Base-by-base conservation (phyloP, 2,113 vertebrate species). In the Oncorhynchus clarkii region DNA sequence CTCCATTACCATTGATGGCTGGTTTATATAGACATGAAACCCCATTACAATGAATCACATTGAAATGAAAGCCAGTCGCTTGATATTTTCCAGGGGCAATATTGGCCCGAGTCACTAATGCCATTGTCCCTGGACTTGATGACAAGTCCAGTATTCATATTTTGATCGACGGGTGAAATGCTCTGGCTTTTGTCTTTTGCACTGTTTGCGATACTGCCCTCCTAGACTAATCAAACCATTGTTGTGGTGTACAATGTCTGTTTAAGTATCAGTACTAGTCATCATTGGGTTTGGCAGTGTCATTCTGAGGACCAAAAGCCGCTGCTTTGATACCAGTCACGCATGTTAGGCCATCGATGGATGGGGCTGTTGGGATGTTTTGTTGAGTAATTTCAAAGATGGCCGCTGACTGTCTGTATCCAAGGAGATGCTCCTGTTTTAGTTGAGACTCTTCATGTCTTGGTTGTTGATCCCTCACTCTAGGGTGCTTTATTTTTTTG, bases 11-110 rank as follows among this genome's bases (percentile, higher is more conserved):
- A 75, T 68, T 71, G 67, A 72, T 72, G 71, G 18, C 1, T 8
- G 9, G 59, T 73, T 78, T 70, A 5, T 29, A 12, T 26, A 0
- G 1, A 11, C 62, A 70, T 34, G 24, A 54, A 5, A 18, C 11
- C 45, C 11, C 34, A 48, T 27, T 62, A 54, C 51, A 1, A 29
- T 70, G 59, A 27, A 14, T 22, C 8, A 5, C 29, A 13, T 3
- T 65, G 22, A 16, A 18, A 4, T 54, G 8, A 9, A 66, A 57
- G 62, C 24, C 12, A 64, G 29, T 16, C 27, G 16, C 29, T 12
- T 64, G n/a, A 5, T 60, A 69, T 77, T 87, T 72, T 57, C 66
- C 67, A 27, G 66, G 78, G 69, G 77, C 67, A 64, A 74, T 75
- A 7, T 54, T 54, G 14, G 49, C 12, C 4, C 4, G 49, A 54